Evolutionary conservation across 2,113 vertebrate genomes (phyloP).

Genomic region (Pseudorectes ferrugineus): DNA sequence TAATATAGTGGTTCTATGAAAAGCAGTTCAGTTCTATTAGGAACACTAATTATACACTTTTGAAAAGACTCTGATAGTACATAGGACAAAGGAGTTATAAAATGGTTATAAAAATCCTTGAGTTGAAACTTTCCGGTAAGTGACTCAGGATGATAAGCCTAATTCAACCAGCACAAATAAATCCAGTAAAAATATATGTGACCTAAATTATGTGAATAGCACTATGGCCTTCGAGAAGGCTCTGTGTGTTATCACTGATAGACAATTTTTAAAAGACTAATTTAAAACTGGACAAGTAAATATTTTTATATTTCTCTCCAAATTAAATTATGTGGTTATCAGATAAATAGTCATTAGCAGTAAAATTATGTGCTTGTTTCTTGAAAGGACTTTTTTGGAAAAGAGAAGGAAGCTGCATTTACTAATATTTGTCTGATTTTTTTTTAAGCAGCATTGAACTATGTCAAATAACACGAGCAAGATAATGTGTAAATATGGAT

Average conservation of each 20-base stretch:
- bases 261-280: background rate
- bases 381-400: background rate
- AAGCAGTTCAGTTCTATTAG: conserved; percentile 49
- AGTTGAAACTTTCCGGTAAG: conserved; percentile 9
- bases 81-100: conserved; percentile 42
- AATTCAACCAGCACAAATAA: conserved; percentile 47
- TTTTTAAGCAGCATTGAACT: background rate
- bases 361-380: background rate
- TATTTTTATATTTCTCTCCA: background rate
- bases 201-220: conserved; percentile 21
- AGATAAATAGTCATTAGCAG: background rate
- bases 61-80: conserved; percentile 43
- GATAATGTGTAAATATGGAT: background rate
- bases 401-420: background rate
- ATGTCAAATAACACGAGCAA: background rate
- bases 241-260: background rate
- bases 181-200: conserved; percentile 19
- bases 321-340: background rate
- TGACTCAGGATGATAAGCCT: conserved; percentile 6
- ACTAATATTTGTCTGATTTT: background rate
- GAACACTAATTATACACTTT: conserved; percentile 20
- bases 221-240: background rate
- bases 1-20: conserved; percentile 42
- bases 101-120: conserved; percentile 54
- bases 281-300: background rate